Percentiles rank a stretch among this genome's conserved stretches.
These are phyloP conservation scores for Lymantria monacha DNA, from an alignment of 2,888 invertebrate genomes.

Conservation along the genomic window DNA sequence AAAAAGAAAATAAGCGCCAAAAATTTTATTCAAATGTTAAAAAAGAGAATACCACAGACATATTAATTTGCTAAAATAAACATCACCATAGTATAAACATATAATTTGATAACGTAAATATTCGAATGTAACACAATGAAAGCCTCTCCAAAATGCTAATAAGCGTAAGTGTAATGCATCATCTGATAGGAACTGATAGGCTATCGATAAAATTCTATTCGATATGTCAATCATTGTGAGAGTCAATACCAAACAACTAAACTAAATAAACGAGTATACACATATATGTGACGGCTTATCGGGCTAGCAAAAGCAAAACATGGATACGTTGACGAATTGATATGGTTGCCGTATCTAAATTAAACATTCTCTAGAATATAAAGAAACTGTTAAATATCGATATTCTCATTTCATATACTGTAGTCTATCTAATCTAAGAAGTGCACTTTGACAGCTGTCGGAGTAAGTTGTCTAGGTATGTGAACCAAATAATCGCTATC, in stretches of 20 bases:
- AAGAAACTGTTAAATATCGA: too few relatives aligned
- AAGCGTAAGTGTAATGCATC: slow-evolving; percentile 44
- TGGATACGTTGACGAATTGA: neutral
- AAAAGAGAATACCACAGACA: neutral
- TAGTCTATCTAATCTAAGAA: too few relatives aligned
- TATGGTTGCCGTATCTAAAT: neutral
- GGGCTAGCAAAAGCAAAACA: neutral
- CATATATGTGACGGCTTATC: neutral
- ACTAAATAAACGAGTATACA: neutral
- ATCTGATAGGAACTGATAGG: slow-evolving; percentile 39
- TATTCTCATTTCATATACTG: too few relatives aligned
- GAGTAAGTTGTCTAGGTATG: too few relatives aligned
- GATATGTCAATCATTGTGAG: slow-evolving; percentile 39
- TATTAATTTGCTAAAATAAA: too few relatives aligned
- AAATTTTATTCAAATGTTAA: too few relatives aligned
- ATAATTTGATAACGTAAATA: slow-evolving; percentile 24
- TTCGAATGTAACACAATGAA: slow-evolving; percentile 29
- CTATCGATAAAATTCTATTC: slow-evolving; percentile 29
- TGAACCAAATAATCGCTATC: too few relatives aligned
- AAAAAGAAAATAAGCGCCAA: too few relatives aligned
- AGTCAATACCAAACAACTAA: slow-evolving; percentile 1
- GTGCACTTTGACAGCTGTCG: too few relatives aligned
- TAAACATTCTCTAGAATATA: too few relatives aligned
- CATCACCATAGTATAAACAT: too few relatives aligned
- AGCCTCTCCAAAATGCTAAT: slow-evolving; percentile 58